Percentiles rank a stretch among this genome's conserved stretches.
These are phyloP conservation scores for Hymenochirus boettgeri DNA, from an alignment of 2,113 vertebrate species.

Conservation along the genomic window DNA sequence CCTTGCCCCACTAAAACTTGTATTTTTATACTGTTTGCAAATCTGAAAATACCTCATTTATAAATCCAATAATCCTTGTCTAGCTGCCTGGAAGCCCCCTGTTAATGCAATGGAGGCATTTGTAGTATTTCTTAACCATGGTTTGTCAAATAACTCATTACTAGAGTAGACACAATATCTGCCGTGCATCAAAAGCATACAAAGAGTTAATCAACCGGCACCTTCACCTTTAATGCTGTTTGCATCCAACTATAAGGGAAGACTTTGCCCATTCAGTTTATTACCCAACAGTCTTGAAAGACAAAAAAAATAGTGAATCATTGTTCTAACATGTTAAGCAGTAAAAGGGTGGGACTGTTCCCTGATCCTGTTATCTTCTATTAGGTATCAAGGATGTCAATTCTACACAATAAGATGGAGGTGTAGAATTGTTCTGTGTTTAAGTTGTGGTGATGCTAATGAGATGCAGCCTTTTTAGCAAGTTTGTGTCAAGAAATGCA, in stretches of 20 bases:
- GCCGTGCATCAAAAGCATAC: not conserved
- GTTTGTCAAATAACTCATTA: no score
- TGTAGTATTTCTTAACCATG: no score
- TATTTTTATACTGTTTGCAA: no score
- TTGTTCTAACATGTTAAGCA: constrained; percentile 32
- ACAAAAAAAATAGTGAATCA: constrained; percentile 33
- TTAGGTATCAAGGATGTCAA: constrained; percentile 34
- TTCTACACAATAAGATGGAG: constrained; percentile 28
- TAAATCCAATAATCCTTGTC: no score
- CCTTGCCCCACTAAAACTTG: no score
- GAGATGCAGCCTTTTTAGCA: no score
- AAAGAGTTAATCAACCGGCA: constrained; percentile 11
- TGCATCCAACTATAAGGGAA: constrained; percentile 3
- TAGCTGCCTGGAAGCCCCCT: no score
- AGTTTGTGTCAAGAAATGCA: no score
- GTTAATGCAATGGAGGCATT: no score
- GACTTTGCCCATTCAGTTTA: constrained; percentile 33
- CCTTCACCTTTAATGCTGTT: not conserved
- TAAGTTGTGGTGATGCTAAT: no score
- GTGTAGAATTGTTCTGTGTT: not conserved
- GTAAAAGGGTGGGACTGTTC: constrained; percentile 36
- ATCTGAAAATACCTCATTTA: no score
- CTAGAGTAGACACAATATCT: no score
- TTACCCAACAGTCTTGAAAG: constrained; percentile 31
- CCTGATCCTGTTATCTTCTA: constrained; percentile 35